A percentile compares a stretch with the other conserved stretches of the same genome.
Conservation (phyloP, 1,140 invertebrate genomes). For the Rhyzopertha dominica region DNA sequence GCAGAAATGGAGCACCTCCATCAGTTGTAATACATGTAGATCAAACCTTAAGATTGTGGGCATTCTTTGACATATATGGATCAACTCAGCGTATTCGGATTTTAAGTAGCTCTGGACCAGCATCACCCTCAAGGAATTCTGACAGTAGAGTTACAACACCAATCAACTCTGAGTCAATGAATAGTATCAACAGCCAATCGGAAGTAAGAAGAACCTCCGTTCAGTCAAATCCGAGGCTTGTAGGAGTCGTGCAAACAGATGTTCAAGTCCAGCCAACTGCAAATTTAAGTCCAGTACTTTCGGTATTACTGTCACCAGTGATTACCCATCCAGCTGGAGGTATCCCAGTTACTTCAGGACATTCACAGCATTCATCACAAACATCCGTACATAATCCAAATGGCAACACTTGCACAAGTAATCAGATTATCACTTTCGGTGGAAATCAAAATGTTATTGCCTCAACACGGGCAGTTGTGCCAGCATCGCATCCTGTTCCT, state of each 20-base stretch:
- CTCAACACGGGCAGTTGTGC: constrained; percentile 1
- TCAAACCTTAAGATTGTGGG: constrained; percentile 82
- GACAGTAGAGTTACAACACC: constrained; percentile 36
- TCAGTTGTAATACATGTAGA: constrained; percentile 92
- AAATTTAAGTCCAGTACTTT: constrained; percentile 66
- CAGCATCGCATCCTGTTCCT: constrained; percentile 35
- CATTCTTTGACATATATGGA: constrained; percentile 94
- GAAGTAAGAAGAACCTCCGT: constrained; percentile 2
- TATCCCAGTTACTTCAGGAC: too few species aligned
- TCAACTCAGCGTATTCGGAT: constrained; percentile 82
- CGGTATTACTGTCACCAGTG: constrained; percentile 74
- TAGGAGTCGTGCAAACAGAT: constrained; percentile 50
- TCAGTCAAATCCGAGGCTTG: constrained; percentile 42
- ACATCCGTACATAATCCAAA: constrained; percentile 29
- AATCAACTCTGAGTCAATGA: constrained; percentile 49
- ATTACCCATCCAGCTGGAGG: too few species aligned
- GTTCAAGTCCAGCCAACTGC: constrained; percentile 58
- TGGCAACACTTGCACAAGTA: constrained; percentile 30
- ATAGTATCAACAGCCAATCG: constrained; percentile 47
- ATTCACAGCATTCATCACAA: constrained; percentile 32
- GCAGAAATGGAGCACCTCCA: constrained; percentile 76
- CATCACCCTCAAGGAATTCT: constrained; percentile 45
- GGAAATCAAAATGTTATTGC: constrained; percentile 8
- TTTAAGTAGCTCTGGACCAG: constrained; percentile 50
- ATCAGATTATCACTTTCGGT: too few species aligned